A percentile compares a stretch with the other conserved stretches of the same genome.
Conservation (phyloP, 2,888 invertebrate species). For the Eristalis pertinax region DNA sequence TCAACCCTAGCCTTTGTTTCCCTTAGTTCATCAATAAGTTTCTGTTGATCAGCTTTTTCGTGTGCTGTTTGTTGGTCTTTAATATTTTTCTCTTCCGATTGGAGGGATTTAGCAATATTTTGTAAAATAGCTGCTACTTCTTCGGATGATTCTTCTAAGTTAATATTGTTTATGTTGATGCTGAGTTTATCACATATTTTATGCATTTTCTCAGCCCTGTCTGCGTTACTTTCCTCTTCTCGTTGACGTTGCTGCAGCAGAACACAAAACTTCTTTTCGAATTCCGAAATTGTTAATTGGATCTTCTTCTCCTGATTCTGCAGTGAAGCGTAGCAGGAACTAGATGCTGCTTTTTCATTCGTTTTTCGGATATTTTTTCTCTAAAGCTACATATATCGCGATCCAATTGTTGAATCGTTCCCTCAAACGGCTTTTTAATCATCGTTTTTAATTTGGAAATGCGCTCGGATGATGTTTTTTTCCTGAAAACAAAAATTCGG, state of each 20-base stretch:
- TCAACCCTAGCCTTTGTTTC: constrained; percentile 85
- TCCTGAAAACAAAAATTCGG: constrained; percentile 78
- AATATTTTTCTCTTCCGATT: constrained; percentile 76
- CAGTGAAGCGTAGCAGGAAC: constrained; percentile 76
- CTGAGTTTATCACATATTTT: constrained; percentile 75
- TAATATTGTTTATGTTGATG: constrained; percentile 70
- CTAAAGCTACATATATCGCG: constrained; percentile 82
- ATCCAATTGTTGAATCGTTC: constrained; percentile 84
- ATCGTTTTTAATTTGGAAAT: constrained; percentile 83
- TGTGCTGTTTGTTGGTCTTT: constrained; percentile 74
- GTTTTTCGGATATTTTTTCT: constrained; percentile 81
- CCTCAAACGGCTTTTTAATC: constrained; percentile 82
- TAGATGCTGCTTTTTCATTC: constrained; percentile 79
- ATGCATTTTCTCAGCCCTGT: constrained; percentile 76
- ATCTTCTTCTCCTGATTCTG: constrained; percentile 78
- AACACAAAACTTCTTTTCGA: constrained; percentile 76
- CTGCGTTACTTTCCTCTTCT: constrained; percentile 77
- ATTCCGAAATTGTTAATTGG: constrained; percentile 79
- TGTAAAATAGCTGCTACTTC: constrained; percentile 78
- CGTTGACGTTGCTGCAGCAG: constrained; percentile 77
- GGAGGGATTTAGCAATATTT: constrained; percentile 75
- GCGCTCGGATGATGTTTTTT: constrained; percentile 83
- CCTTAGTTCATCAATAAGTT: constrained; percentile 83
- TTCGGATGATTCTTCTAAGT: constrained; percentile 73
- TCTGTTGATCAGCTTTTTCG: constrained; percentile 81